Base-by-base conservation (phyloP, 2,797 vertebrate species). In the Naso thynnoides region DNA sequence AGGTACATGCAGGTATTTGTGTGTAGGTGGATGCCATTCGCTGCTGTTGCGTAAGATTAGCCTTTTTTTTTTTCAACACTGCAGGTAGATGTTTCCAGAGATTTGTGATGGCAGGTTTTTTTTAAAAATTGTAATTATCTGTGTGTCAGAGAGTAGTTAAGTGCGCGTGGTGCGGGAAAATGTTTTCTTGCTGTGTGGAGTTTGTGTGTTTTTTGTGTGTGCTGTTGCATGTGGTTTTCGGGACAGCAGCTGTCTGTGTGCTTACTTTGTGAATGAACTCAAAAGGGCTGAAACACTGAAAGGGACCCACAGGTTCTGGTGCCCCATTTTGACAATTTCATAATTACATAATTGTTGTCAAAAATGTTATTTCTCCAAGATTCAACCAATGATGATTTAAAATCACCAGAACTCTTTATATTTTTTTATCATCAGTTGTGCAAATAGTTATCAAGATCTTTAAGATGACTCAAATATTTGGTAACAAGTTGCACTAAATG, bases 21-120 rank as follows among this genome's bases (percentile, higher is more conserved):
- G 73, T 58, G 44, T 11, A 42, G 33, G 50, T 42, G 44, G 38
- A 61, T 71, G 60, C 26, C n/a, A 23, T 73, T 60, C 4, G 7
- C 70, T 66, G 26, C 63, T 78, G 59, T 81, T 84, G 83, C 81
- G 67, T 79, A 86, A 86, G 84, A 73, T 72, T 68, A 54, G 23
- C 70, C 38, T 70, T 58, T 59, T 63, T 52, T 49, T 58, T 62
- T 49, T 23, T 31, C 66, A 39, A 73, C 26, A 47, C 58, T 63
- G 64, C 62, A 81, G 61, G 72, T 79, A 53, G 73, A 78, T 11
- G 73, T 84, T 80, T 57, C 75, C 54, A 74, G 62, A 64, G 31
- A 1, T 10, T 9, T 64, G 53, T 41, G 33, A 58, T 58, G n/a
- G 15, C 19, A 58, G 33, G 70, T 71, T 39, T 64, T 68, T 26